phyloP scores from a whole-genome alignment of 2,888 invertebrate species.

The Microchrysa polita region DNA sequence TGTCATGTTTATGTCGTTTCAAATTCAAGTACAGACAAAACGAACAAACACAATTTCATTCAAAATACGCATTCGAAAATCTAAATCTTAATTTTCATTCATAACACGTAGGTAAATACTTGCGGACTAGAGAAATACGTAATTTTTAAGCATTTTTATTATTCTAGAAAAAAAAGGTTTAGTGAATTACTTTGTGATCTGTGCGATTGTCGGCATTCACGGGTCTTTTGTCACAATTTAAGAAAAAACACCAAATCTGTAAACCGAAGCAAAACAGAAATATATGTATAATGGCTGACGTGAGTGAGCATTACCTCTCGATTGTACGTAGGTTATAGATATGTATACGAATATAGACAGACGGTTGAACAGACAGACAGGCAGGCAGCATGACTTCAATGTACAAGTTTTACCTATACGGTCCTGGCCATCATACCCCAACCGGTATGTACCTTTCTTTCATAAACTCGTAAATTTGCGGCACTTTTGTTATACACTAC shows the following conservation, averaged over 20 bases:
- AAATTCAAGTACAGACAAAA: neutral
- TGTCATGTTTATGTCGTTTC: neutral
- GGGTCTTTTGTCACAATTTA: neutral
- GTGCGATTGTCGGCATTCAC: conserved; percentile 30
- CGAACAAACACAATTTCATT: conserved; percentile 23
- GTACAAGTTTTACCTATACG: conserved; percentile 12
- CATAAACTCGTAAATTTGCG: conserved; percentile 54
- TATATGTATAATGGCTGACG: conserved; percentile 14
- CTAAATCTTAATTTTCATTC: conserved; percentile 36
- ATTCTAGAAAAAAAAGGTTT: conserved; percentile 32
- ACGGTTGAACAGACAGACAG: conserved; percentile 44
- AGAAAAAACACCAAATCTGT: conserved; percentile 12
- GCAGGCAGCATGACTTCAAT: conserved; percentile 40
- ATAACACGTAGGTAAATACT: conserved; percentile 41
- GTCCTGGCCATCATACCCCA: neutral
- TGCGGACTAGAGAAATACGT: conserved; percentile 37
- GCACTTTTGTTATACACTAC: conserved; percentile 52
- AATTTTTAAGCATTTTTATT: conserved; percentile 20
- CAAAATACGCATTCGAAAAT: conserved; percentile 37
- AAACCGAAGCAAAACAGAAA: conserved; percentile 3
- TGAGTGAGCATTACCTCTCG: neutral
- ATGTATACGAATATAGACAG: neutral
- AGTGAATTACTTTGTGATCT: conserved; percentile 2
- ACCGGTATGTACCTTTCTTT: conserved; percentile 46
- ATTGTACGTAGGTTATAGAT: neutral